Percentiles rank a stretch among this genome's conserved stretches.
These are phyloP conservation scores for Empis stercorea DNA, from an alignment of 2,888 invertebrate species.

Conservation along the genomic window DNA sequence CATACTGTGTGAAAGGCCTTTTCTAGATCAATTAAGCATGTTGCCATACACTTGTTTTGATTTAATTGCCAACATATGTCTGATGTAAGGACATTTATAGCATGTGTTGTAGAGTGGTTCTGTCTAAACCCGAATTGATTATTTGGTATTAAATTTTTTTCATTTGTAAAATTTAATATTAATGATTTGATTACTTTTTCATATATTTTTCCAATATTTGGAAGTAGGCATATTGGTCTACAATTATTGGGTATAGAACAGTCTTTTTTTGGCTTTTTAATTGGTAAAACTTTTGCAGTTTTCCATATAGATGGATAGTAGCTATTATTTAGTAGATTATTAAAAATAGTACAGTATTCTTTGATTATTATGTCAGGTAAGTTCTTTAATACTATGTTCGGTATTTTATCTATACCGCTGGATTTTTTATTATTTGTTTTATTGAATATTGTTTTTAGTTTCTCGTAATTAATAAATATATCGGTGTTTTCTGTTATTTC, in stretches of 20 bases:
- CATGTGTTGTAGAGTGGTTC: neutral
- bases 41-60: neutral
- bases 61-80: neutral
- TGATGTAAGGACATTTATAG: neutral
- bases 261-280: neutral
- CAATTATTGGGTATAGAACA: neutral
- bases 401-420: too few relatives aligned
- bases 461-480: neutral
- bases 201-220: neutral
- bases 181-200: neutral
- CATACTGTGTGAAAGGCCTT: neutral
- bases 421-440: too few relatives aligned
- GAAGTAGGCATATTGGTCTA: neutral
- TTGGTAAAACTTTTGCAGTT: neutral
- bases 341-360: neutral
- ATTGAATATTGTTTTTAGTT: too few relatives aligned
- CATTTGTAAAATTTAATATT: neutral
- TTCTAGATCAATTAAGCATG: neutral
- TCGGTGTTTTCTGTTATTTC: too few relatives aligned
- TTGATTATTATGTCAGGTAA: too few relatives aligned
- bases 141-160: neutral
- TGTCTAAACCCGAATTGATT: neutral
- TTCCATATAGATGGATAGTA: neutral
- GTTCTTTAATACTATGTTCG: too few relatives aligned
- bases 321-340: neutral